A percentile compares a stretch with the other conserved stretches of the same genome.
Conservation (phyloP, 2,113 vertebrate genomes). For the Petromus typicus region DNA sequence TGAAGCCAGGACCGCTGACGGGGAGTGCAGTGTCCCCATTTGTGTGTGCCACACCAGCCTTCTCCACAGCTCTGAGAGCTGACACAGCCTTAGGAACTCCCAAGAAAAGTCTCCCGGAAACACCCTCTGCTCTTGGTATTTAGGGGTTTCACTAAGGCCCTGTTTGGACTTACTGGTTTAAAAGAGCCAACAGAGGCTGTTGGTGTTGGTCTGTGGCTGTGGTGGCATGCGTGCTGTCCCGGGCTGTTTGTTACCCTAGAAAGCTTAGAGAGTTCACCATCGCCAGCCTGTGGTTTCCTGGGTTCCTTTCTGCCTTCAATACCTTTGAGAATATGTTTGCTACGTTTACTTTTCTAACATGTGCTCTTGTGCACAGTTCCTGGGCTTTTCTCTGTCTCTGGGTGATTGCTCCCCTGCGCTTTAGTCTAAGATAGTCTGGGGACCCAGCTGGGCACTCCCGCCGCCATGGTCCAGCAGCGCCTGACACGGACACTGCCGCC, state of each 20-base stretch:
- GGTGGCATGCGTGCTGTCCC: not conserved
- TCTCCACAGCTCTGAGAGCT: not conserved
- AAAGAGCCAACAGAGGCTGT: not conserved
- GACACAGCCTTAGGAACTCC: constrained; percentile 23
- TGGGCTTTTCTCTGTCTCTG: not conserved
- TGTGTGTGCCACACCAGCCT: too few species aligned
- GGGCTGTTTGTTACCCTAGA: not conserved
- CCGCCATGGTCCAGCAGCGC: not conserved
- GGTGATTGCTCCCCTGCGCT: not conserved
- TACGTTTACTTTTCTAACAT: not conserved
- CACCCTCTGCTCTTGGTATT: not conserved
- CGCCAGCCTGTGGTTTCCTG: not conserved
- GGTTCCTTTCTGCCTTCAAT: not conserved
- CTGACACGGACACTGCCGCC: not conserved
- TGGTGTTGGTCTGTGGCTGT: not conserved
- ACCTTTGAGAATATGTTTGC: not conserved
- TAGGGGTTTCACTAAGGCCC: constrained; percentile 10
- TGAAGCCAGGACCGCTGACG: constrained; percentile 49
- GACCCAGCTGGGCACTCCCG: not conserved
- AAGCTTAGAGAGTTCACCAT: not conserved
- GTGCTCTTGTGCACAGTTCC: not conserved
- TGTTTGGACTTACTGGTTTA: not conserved
- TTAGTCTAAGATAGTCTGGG: not conserved
- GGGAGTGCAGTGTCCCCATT: too few species aligned
- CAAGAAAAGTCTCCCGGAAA: constrained; percentile 51